A percentile compares a stretch with the other conserved stretches of the same genome.
Conservation (phyloP, 2,797 vertebrate species). For the Poeciliopsis turneri region DNA sequence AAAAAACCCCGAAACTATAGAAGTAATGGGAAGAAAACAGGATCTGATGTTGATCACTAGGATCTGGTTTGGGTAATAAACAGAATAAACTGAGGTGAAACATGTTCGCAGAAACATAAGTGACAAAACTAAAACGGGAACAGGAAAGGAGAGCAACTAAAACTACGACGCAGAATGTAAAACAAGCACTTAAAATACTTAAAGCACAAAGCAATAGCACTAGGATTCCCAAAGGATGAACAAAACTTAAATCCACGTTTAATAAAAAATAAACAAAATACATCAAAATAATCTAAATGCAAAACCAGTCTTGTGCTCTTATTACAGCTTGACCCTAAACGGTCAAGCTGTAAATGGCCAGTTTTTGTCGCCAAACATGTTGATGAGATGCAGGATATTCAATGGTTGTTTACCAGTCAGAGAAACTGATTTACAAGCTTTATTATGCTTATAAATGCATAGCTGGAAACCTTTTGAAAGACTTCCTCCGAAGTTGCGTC, state of each 20-base stretch:
- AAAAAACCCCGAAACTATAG: not conserved
- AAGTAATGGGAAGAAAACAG: not conserved
- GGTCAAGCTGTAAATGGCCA: no score
- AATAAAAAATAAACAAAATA: no score
- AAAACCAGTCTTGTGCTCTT: not conserved
- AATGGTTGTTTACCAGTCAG: not conserved
- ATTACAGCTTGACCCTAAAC: no score
- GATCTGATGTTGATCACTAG: not conserved
- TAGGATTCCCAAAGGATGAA: not conserved
- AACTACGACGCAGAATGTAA: not conserved
- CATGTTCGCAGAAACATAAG: not conserved
- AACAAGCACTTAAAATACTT: not conserved
- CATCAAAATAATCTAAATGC: not conserved
- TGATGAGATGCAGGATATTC: not conserved
- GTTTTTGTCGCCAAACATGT: not conserved
- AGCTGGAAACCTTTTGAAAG: not conserved
- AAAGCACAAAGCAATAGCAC: not conserved
- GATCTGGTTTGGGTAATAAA: not conserved
- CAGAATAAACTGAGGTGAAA: not conserved
- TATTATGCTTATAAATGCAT: not conserved
- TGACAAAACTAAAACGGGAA: not conserved
- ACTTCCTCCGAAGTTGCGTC: not conserved
- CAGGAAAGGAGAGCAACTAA: not conserved
- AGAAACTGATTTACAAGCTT: no score
- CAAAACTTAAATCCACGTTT: not conserved